A percentile compares a stretch with the other conserved stretches of the same genome.
These are phyloP conservation scores for Contarinia nasturtii DNA, from an alignment of 1,140 invertebrate species.

Conservation along the genomic window DNA sequence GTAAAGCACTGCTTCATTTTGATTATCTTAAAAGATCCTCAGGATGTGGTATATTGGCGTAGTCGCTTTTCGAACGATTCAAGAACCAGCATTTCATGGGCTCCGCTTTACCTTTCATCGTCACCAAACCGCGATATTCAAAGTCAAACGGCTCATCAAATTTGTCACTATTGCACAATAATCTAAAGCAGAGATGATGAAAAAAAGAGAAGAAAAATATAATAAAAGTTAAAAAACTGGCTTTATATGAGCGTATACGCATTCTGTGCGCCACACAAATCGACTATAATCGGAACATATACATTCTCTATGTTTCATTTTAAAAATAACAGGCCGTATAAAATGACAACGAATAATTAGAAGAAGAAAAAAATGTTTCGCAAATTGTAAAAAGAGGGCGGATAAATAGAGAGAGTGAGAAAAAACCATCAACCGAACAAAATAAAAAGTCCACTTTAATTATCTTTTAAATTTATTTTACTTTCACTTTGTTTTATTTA, in stretches of 20 bases:
- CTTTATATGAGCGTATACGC: too few species aligned
- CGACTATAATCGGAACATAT: too few species aligned
- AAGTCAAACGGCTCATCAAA: slow-evolving; percentile 71
- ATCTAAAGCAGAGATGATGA: slow-evolving; percentile 47
- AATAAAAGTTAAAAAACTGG: slow-evolving; percentile 2
- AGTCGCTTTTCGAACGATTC: slow-evolving; percentile 26
- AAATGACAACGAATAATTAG: too few species aligned
- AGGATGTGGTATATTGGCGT: not conserved
- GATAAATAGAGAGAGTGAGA: too few species aligned
- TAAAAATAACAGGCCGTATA: too few species aligned
- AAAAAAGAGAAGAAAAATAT: slow-evolving; percentile 4
- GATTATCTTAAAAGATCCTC: not conserved
- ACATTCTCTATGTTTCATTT: too few species aligned
- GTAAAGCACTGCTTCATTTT: not conserved
- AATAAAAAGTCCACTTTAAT: too few species aligned
- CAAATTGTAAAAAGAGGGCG: too few species aligned
- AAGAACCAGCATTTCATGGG: slow-evolving; percentile 93
- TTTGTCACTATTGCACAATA: slow-evolving; percentile 63
- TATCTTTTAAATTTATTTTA: too few species aligned
- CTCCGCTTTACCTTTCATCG: slow-evolving; percentile 91
- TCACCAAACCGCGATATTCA: slow-evolving; percentile 72
- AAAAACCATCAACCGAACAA: not conserved
- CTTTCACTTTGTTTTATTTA: too few species aligned
- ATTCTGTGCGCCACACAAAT: too few species aligned
- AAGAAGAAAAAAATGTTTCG: too few species aligned